These are phyloP conservation scores for Brachionichthys hirsutus DNA, from an alignment of 2,113 vertebrate species.

Conservation along the genomic window DNA sequence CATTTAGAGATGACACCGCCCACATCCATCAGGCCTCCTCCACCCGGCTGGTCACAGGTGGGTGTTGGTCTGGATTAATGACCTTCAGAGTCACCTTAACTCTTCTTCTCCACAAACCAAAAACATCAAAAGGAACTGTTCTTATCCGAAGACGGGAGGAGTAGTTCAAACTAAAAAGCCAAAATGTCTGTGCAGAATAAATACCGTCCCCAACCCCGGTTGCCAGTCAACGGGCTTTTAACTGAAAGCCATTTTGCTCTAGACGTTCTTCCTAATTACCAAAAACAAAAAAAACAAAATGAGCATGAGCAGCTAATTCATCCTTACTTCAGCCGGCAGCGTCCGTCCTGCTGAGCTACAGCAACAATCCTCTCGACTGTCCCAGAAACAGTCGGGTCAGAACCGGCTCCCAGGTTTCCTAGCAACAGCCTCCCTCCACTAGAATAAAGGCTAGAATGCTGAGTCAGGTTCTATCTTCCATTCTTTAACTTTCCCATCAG, in stretches of 20 bases:
- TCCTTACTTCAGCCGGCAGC: constrained; percentile 3
- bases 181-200: too few relatives aligned
- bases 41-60: too few relatives aligned
- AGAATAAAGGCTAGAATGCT: constrained; percentile 53
- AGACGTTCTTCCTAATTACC: too few relatives aligned
- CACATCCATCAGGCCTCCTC: too few relatives aligned
- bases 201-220: too few relatives aligned
- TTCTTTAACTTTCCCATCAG: not conserved
- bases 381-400: constrained; percentile 19
- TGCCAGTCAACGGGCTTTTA: too few relatives aligned
- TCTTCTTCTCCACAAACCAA: too few relatives aligned
- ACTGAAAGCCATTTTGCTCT: too few relatives aligned
- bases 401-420: constrained; percentile 52
- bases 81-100: not conserved
- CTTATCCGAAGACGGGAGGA: too few relatives aligned
- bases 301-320: not conserved
- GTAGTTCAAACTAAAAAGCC: too few relatives aligned
- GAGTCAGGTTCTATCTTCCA: constrained; percentile 48
- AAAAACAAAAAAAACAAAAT: not conserved
- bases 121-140: too few relatives aligned
- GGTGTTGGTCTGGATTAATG: too few relatives aligned
- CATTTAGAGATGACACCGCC: not conserved
- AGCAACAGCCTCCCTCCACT: constrained; percentile 54
- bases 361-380: not conserved
- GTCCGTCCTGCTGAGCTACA: constrained; percentile 9